These are phyloP conservation scores for Pygoscelis antarcticus DNA, from an alignment of 2,113 vertebrate species.

Conservation along the genomic window DNA sequence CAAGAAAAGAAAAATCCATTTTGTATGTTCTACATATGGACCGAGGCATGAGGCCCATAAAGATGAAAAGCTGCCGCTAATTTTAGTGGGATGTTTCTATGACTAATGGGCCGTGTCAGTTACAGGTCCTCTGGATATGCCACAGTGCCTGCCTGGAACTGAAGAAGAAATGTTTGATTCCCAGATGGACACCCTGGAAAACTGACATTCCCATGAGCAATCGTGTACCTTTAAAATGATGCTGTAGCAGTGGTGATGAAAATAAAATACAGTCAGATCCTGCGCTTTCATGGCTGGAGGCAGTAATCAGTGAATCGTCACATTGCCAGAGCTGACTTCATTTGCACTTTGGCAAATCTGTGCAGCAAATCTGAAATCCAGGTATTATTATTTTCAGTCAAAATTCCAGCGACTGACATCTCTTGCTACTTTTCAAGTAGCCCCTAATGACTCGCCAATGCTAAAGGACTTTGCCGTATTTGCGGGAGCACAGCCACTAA, in stretches of 20 bases:
- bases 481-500: constrained; percentile 58
- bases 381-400: constrained; percentile 57
- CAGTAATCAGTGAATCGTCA: constrained; percentile 30
- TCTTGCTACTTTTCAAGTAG: constrained; percentile 62
- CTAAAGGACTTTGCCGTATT: constrained; percentile 49
- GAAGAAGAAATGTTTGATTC: constrained; percentile 15
- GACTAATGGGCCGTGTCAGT: constrained; percentile 60
- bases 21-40: constrained; percentile 64
- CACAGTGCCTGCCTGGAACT: constrained; percentile 11
- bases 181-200: constrained; percentile 46
- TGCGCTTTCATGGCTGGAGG: constrained; percentile 15
- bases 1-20: constrained; percentile 66
- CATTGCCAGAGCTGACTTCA: constrained; percentile 62
- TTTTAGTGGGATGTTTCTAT: constrained; percentile 52
- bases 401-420: constrained; percentile 36
- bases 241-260: constrained; percentile 29
- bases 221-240: neutral
- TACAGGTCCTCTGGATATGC: constrained; percentile 35
- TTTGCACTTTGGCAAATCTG: constrained; percentile 57
- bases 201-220: neutral
- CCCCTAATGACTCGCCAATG: neutral
- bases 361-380: constrained; percentile 46
- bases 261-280: constrained; percentile 40
- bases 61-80: constrained; percentile 51
- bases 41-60: constrained; percentile 38